Base-by-base conservation (phyloP, 2,888 invertebrate species). In the Drosophila subsilvestris region DNA sequence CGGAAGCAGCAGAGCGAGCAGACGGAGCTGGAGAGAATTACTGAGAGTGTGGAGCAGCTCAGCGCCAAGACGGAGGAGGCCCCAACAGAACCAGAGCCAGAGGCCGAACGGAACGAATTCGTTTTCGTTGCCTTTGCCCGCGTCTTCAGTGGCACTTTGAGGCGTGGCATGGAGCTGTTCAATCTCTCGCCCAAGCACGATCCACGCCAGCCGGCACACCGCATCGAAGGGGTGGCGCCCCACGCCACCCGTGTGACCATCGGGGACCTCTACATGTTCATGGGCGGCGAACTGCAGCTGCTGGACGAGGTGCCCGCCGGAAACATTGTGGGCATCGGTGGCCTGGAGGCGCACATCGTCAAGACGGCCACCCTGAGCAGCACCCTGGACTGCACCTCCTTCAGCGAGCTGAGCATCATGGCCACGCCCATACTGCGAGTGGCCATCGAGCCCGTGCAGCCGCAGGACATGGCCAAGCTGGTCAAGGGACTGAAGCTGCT, bases 341-440 rank as follows among this genome's bases (percentile, higher is more conserved):
- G 97, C 0, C 90, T 99, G 74, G 97, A 97, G 84, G 95, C 96
- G 1, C 95, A 96, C 84, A 94, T 98, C 0, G 91, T 98, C 0
- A 97, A 98, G 92, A 97, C 97, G 1, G 98, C 97, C 0, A 99
- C 99, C 0, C 91, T 99, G 20, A 96, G 97, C 53, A 95, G 94
- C 70, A 96, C 95, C 0, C 90, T 96, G 57, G 95, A 95, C 45
- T 98, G 97, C 91, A 97, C 98, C 0, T 95, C 98, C 0, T 97
- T 99, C 89, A 95, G 96, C 54, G 98, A 98, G 89, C 93, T 97
- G 68, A 95, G 94, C 47, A 93, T 94, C 7, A 94, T 95, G 63
- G 95, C 96, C 0, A 95, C 96, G 3, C 99, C 99, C 0, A 98
- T 99, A 69, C 93, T 99, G 2, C 94, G 98, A 71, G 99, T 99